phyloP scores from a whole-genome alignment of 2,797 vertebrate genomes.

The Paedocypris micromegethes region DNA sequence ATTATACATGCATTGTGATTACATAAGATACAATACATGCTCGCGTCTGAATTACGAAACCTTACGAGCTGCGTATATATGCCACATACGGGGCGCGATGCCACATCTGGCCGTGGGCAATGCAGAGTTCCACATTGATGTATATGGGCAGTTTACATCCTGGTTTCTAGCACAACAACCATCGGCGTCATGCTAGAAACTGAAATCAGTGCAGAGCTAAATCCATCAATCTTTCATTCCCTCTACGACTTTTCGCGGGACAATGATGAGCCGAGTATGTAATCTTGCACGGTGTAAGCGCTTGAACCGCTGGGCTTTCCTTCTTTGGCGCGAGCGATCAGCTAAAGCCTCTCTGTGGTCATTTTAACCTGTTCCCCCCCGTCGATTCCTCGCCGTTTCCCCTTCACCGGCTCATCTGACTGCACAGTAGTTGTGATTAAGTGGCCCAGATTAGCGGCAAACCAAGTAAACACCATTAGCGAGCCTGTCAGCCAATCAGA shows the following conservation, averaged over 20 bases:
- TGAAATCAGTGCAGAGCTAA: conserved; percentile 12
- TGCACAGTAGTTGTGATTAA: conserved; percentile 55
- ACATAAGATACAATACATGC: too few species aligned
- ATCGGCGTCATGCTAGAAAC: conserved; percentile 17
- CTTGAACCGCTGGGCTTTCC: too few species aligned
- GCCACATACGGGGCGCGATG: conserved; percentile 14
- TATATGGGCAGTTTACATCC: conserved; percentile 20
- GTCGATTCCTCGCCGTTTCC: neutral
- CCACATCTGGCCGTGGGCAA: conserved; percentile 2
- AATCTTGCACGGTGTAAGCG: too few species aligned
- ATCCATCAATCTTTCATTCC: neutral
- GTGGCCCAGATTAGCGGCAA: conserved; percentile 68
- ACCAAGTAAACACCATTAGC: conserved; percentile 74
- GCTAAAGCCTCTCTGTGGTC: conserved; percentile 22
- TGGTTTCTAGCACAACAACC: conserved; percentile 19
- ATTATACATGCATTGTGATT: too few species aligned
- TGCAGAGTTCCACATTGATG: conserved; percentile 21
- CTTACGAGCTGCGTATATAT: conserved; percentile 15
- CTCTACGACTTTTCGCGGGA: neutral
- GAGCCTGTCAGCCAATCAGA: conserved; percentile 65
- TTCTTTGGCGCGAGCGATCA: too few species aligned
- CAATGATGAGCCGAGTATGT: too few species aligned
- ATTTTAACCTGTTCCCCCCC: conserved; percentile 1
- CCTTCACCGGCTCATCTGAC: conserved; percentile 15
- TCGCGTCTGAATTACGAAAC: too few species aligned